These are phyloP conservation scores for Drosophila takahashii DNA, from an alignment of 1,140 invertebrate species.

Conservation along the genomic window DNA sequence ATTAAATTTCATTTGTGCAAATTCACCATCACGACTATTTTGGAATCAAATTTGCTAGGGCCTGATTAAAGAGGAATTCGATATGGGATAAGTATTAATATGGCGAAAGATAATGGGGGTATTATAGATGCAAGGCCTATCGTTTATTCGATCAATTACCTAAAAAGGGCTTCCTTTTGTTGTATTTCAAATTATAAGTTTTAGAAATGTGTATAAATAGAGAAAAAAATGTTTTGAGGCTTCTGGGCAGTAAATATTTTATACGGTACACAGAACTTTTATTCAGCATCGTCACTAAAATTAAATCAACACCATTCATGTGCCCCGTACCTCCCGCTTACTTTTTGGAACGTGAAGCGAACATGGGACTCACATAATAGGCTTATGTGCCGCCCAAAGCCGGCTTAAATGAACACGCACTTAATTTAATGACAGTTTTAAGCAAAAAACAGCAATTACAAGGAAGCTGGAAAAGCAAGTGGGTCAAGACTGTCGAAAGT, in stretches of 20 bases:
- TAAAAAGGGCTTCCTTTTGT: too few species aligned
- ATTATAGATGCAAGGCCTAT: too few species aligned
- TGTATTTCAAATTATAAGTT: too few species aligned
- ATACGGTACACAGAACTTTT: neutral
- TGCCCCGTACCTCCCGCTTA: neutral
- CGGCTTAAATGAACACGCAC: conserved; percentile 66
- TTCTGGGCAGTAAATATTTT: too few species aligned
- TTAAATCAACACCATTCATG: neutral
- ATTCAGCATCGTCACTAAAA: neutral
- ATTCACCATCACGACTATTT: conserved; percentile 30
- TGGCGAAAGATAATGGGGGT: too few species aligned
- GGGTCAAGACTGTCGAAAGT: neutral
- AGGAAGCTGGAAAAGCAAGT: neutral
- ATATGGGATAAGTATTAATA: neutral
- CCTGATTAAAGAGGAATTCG: conserved; percentile 22
- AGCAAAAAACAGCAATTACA: conserved; percentile 26
- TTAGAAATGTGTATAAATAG: too few species aligned
- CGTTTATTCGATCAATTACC: too few species aligned
- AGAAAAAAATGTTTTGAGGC: too few species aligned
- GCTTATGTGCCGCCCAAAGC: conserved; percentile 56
- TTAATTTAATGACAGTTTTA: conserved; percentile 66
- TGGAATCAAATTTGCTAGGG: conserved; percentile 8
- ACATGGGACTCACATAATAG: conserved; percentile 47
- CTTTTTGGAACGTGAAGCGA: neutral
- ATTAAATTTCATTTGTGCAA: too few species aligned